A percentile compares a stretch with the other conserved stretches of the same genome.
Conservation (phyloP, 2,113 vertebrate genomes). For the Solea senegalensis region DNA sequence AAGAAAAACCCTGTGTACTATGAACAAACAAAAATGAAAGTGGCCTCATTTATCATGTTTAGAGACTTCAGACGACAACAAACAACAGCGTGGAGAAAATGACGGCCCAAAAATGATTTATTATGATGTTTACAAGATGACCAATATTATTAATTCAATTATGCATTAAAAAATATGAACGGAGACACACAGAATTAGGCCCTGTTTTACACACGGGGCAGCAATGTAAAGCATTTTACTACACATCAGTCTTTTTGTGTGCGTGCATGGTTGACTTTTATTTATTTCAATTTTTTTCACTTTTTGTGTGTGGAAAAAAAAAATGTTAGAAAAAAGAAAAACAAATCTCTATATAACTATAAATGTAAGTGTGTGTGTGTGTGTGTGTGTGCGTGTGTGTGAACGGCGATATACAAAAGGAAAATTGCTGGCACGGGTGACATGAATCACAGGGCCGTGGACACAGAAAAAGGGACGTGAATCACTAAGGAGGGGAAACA, state of each 20-base stretch:
- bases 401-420: constrained; percentile 74
- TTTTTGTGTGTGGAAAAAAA: constrained; percentile 82
- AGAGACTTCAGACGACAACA: constrained; percentile 72
- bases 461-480: constrained; percentile 72
- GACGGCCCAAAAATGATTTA: constrained; percentile 82
- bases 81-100: constrained; percentile 67
- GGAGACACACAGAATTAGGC: constrained; percentile 78
- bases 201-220: constrained; percentile 79
- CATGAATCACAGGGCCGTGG: constrained; percentile 67
- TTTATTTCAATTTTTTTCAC: constrained; percentile 82
- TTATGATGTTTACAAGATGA: constrained; percentile 88
- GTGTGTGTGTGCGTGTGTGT: constrained; percentile 46
- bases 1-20: constrained; percentile 70
- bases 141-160: constrained; percentile 88
- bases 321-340: constrained; percentile 73
- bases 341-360: constrained; percentile 82
- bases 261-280: constrained; percentile 87
- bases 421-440: constrained; percentile 70
- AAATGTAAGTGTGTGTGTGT: constrained; percentile 77
- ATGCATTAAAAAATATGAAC: constrained; percentile 85
- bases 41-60: constrained; percentile 80
- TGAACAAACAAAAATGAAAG: constrained; percentile 80
- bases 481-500: constrained; percentile 78
- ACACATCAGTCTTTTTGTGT: constrained; percentile 87
- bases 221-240: constrained; percentile 86